Evolutionary conservation across 2,113 vertebrate species (phyloP).

Genomic region (Triplophysa rosa): DNA sequence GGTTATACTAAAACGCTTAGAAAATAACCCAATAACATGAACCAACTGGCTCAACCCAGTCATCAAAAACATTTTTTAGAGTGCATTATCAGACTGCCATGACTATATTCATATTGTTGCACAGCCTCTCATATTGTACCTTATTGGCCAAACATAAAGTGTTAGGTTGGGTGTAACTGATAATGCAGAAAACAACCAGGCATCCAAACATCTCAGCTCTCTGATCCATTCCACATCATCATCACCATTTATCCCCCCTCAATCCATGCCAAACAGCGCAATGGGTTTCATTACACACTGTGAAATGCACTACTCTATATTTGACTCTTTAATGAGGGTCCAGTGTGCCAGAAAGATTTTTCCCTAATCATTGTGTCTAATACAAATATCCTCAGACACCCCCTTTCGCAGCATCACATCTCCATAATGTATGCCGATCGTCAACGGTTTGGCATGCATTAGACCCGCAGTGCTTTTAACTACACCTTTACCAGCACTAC

Average conservation of each 20-base stretch:
- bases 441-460: constrained; percentile 44
- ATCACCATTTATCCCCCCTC: constrained; percentile 61
- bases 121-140: not conserved
- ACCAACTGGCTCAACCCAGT: too few relatives aligned
- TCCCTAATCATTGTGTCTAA: constrained; percentile 66
- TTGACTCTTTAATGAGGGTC: constrained; percentile 66
- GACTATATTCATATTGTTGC: too few relatives aligned
- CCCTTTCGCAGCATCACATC: constrained; percentile 35
- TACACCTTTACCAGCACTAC: constrained; percentile 47
- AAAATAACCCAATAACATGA: too few relatives aligned
- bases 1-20: too few relatives aligned
- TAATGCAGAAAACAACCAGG: constrained; percentile 19
- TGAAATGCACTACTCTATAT: constrained; percentile 63
- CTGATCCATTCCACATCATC: not conserved
- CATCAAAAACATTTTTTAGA: too few relatives aligned
- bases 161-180: constrained; percentile 10
- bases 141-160: not conserved
- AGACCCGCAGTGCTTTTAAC: constrained; percentile 49
- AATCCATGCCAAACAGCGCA: constrained; percentile 62
- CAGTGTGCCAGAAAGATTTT: constrained; percentile 63
- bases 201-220: constrained; percentile 3
- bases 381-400: constrained; percentile 53
- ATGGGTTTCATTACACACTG: constrained; percentile 57
- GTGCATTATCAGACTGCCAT: too few relatives aligned
- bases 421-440: constrained; percentile 35